Evolutionary conservation across 2,888 invertebrate species (phyloP).

Genomic region (Dryococelus australis): DNA sequence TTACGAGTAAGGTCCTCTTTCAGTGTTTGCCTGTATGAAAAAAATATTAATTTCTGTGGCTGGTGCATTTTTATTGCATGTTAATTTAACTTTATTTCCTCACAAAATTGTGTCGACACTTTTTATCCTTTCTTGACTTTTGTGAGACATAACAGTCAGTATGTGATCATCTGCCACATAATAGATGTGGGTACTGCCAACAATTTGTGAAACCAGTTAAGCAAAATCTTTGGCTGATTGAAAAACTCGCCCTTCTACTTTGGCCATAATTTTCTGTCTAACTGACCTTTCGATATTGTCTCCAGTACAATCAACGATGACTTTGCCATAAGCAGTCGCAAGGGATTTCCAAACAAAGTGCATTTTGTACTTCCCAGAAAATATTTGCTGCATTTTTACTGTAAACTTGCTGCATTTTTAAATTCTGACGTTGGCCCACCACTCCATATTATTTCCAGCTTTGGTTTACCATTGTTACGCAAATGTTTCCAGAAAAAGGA

Average conservation of each 20-base stretch:
- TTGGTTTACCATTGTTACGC: no score
- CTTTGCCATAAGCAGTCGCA: background rate
- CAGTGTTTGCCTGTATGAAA: no score
- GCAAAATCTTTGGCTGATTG: background rate
- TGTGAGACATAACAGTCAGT: background rate
- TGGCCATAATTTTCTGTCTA: background rate
- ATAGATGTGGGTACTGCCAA: background rate
- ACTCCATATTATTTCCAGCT: background rate
- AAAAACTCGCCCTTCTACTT: background rate
- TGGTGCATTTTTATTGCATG: no score
- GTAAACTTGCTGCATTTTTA: conserved; percentile 12
- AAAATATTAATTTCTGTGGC: no score
- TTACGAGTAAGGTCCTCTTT: no score
- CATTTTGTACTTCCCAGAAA: background rate
- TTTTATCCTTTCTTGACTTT: background rate
- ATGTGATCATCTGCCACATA: background rate
- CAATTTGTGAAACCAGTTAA: background rate
- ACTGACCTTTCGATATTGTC: background rate
- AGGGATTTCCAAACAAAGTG: background rate
- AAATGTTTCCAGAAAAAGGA: background rate
- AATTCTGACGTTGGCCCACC: conserved; percentile 13
- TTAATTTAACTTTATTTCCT: no score
- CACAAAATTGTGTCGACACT: no score
- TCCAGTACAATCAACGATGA: background rate
- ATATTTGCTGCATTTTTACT: background rate